A percentile compares a stretch with the other conserved stretches of the same genome.
phyloP scores from a whole-genome alignment of 2,797 vertebrate species.

The Sebastes kiyomatsui region DNA sequence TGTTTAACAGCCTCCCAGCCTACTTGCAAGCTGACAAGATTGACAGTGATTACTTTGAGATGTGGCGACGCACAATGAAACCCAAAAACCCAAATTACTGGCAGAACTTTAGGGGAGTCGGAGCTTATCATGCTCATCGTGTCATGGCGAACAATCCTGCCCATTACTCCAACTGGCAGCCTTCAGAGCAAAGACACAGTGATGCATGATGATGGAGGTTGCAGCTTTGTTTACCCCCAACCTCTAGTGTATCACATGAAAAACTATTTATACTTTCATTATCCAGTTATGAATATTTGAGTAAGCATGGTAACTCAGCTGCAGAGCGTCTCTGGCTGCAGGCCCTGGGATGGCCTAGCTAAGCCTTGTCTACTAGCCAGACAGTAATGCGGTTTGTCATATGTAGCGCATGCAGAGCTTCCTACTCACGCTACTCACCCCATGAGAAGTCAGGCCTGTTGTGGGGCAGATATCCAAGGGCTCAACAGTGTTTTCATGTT shows the following conservation, averaged over 20 bases:
- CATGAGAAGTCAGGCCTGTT: conserved; percentile 81
- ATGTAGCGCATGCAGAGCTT: conserved; percentile 82
- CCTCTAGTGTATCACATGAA: conserved; percentile 67
- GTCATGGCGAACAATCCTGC: conserved; percentile 30
- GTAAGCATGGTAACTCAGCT: conserved; percentile 81
- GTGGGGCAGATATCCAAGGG: conserved; percentile 84
- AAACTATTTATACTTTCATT: conserved; percentile 79
- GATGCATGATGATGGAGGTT: conserved; percentile 51
- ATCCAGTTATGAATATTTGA: conserved; percentile 82
- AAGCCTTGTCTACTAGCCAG: conserved; percentile 75
- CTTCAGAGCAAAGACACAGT: conserved; percentile 36
- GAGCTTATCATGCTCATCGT: conserved; percentile 22
- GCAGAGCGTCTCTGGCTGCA: conserved; percentile 72
- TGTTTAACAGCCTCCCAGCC: conserved; percentile 32
- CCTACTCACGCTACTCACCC: conserved; percentile 71
- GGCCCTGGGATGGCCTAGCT: conserved; percentile 79
- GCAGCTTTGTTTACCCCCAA: conserved; percentile 67
- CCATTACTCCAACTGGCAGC: conserved; percentile 55
- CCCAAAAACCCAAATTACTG: conserved; percentile 33
- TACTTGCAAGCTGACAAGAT: conserved; percentile 31
- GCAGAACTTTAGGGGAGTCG: conserved; percentile 36
- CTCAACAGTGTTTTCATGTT: conserved; percentile 61
- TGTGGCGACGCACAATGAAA: conserved; percentile 27
- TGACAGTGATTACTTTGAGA: conserved; percentile 49
- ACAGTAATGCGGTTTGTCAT: conserved; percentile 84